Evolutionary conservation across 2,113 vertebrate species (phyloP), one percentile per base, ranked within the genome.

Genomic region (Dinomys branickii): DNA sequence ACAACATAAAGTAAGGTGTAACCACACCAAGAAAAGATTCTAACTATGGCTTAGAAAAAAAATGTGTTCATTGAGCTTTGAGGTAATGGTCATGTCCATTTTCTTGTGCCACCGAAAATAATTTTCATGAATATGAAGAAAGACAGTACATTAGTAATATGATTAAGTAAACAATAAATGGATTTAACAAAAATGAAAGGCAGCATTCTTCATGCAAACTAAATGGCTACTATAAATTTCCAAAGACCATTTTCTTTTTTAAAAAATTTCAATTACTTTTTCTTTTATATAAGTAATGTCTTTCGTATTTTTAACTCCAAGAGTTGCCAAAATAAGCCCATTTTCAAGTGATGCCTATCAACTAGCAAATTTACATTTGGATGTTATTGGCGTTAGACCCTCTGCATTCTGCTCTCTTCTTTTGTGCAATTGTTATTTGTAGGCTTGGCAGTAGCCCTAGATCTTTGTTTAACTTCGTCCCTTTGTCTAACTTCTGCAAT

Each of bases 291-390:
- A 98, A 98, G 95, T 94, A 93, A 97, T 90, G 81, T 95, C 96
- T 97, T 98, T 98, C 85, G 24, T 97, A 93, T 97, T 98, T 98
- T 97, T 97, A 95, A 98, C 93, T 94, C 78, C 41, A 97, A 88
- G n/a, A 50, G 85, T 73, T 98, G 97, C 98, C 98, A 98, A 98
- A 98, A 98, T 94, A 98, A 98, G 90, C 94, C 98, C 96, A 98
- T 98, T 98, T 98, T 98, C 97, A 98, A 95, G 97, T 95, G 98
- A 58, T 61, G 63, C 92, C 97, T 97, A 97, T 98, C 97, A 97
- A 96, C 95, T 94, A 96, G 88, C 90, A 95, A 97, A 97, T 98
- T 98, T 97, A 97, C 98, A 97, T 98, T 98, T 94, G 97, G 97
- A 97, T 98, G 98, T 97, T 97, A 90, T 97, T 98, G 97, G 98